Evolutionary conservation across 2,113 vertebrate genomes (phyloP).

Genomic region (Sinocyclocheilus anophthalmus): DNA sequence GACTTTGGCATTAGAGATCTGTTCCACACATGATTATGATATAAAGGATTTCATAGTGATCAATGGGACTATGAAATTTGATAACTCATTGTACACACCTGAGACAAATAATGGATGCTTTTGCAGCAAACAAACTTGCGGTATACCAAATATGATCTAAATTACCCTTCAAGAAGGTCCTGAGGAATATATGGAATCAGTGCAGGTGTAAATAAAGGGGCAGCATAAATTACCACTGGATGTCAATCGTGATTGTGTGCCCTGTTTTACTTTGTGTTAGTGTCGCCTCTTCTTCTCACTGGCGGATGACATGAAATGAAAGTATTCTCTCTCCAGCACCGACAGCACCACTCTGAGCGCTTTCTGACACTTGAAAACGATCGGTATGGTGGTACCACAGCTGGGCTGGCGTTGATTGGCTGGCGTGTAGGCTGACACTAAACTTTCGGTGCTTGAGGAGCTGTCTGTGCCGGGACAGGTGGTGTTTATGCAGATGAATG

Average conservation of each 20-base stretch:
- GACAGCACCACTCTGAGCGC: conserved; percentile 68
- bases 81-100: conserved; percentile 69
- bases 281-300: conserved; percentile 74
- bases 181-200: conserved; percentile 59
- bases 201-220: conserved; percentile 73
- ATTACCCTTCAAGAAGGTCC: conserved; percentile 75
- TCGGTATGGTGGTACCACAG: conserved; percentile 72
- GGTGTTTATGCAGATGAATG: conserved; percentile 99
- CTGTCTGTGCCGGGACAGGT: conserved; percentile 93
- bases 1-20: conserved; percentile 70
- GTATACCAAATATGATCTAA: conserved; percentile 75
- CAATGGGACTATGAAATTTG: conserved; percentile 73
- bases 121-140: conserved; percentile 68
- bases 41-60: conserved; percentile 66
- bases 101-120: conserved; percentile 75
- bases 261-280: conserved; percentile 75
- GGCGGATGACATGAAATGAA: conserved; percentile 79
- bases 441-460: conserved; percentile 90
- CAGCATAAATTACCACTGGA: conserved; percentile 79
- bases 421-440: conserved; percentile 74
- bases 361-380: conserved; percentile 79
- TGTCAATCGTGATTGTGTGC: conserved; percentile 74
- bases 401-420: conserved; percentile 76
- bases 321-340: conserved; percentile 72
- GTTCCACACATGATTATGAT: conserved; percentile 66